These are phyloP conservation scores for Gymnopithys bicolor DNA, from an alignment of 2,797 vertebrate genomes.

Conservation along the genomic window DNA sequence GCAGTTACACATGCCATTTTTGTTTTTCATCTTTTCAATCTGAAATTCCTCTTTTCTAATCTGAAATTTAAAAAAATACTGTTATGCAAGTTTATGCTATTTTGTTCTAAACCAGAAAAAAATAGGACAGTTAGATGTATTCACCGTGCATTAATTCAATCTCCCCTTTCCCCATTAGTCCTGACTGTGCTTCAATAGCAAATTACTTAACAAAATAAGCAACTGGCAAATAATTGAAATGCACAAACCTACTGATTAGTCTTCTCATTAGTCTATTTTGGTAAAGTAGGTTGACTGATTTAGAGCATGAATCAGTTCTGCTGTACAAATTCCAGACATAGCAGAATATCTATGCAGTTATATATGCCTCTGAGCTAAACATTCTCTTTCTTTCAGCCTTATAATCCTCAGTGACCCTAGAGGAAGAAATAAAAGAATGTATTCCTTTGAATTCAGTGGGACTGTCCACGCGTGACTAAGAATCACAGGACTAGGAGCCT, in stretches of 20 bases:
- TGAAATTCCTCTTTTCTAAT: neutral
- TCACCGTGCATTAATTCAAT: neutral
- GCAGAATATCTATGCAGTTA: conserved; percentile 1
- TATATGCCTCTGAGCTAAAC: conserved; percentile 31
- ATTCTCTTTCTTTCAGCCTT: conserved; percentile 36
- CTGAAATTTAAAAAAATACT: neutral
- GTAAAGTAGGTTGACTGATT: conserved; percentile 36
- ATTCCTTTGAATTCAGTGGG: neutral
- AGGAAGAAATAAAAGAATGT: neutral
- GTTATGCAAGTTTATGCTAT: neutral
- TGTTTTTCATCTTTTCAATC: neutral
- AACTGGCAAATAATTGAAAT: conserved; percentile 31
- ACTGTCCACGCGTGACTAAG: neutral
- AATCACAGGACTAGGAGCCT: neutral
- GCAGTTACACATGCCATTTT: neutral
- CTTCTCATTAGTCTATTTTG: conserved; percentile 49
- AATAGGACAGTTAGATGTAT: neutral
- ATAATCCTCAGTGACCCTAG: neutral
- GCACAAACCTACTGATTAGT: conserved; percentile 15
- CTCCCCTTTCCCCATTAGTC: neutral
- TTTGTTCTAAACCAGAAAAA: neutral
- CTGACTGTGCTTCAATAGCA: neutral
- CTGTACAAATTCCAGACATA: conserved; percentile 11
- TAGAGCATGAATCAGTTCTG: conserved; percentile 40
- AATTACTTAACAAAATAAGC: conserved; percentile 48